These are phyloP conservation scores for Myodes glareolus DNA, from an alignment of 2,113 vertebrate genomes.

Conservation along the genomic window DNA sequence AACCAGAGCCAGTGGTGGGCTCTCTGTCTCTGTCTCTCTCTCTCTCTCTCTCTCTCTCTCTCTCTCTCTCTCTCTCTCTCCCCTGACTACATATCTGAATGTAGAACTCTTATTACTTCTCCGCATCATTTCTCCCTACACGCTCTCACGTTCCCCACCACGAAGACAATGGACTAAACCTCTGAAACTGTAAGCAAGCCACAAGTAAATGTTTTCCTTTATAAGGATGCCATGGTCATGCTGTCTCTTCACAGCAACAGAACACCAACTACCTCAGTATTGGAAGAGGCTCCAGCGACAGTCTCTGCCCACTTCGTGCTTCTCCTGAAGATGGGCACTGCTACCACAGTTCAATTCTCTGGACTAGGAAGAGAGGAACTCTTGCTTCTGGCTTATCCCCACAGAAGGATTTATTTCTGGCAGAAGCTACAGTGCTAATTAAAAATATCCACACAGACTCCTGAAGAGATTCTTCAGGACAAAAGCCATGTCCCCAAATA, in stretches of 20 bases:
- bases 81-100: not conserved
- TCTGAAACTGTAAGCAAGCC: not conserved
- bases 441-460: constrained; percentile 41
- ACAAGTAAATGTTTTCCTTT: not conserved
- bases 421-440: not conserved
- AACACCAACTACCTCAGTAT: not conserved
- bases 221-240: too few relatives aligned
- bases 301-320: not conserved
- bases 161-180: not conserved
- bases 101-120: not conserved
- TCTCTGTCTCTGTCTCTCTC: too few relatives aligned
- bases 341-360: not conserved
- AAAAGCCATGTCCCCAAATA: constrained; percentile 1
- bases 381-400: not conserved
- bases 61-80: not conserved
- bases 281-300: not conserved
- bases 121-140: not conserved
- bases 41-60: too few relatives aligned
- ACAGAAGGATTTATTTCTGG: not conserved
- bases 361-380: not conserved
- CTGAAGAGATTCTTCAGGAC: constrained; percentile 41
- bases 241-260: not conserved
- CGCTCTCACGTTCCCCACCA: not conserved
- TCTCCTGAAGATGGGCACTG: not conserved
- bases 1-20: not conserved